A percentile compares a stretch with the other conserved stretches of the same genome.
Evolutionary conservation across 1,140 invertebrate genomes (phyloP).

Genomic region (Druon quercuslanigerum): DNA sequence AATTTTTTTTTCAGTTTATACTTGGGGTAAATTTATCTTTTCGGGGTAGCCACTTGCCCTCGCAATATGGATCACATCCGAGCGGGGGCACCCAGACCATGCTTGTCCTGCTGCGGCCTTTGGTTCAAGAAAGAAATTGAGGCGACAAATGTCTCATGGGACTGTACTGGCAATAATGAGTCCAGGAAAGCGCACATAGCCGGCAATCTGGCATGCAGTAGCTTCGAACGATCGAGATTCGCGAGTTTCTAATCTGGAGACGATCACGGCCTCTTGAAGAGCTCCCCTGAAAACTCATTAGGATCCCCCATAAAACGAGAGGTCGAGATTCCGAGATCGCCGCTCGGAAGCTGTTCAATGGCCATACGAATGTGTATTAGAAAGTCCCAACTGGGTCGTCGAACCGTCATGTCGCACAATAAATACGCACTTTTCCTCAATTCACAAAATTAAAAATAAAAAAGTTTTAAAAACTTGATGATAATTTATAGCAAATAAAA

Average conservation of each 20-base stretch:
- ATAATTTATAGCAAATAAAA: no score
- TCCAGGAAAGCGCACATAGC: conserved; percentile 55
- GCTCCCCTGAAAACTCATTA: conserved; percentile 53
- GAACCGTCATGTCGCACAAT: conserved; percentile 42
- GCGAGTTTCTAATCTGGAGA: conserved; percentile 55
- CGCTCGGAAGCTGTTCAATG: conserved; percentile 44
- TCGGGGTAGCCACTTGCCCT: no score
- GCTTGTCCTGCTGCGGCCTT: no score
- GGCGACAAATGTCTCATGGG: conserved; percentile 43
- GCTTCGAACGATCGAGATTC: conserved; percentile 54
- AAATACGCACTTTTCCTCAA: conserved; percentile 15
- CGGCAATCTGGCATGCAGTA: conserved; percentile 45
- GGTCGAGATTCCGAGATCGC: conserved; percentile 50
- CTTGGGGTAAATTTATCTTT: no score
- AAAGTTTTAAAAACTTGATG: neutral
- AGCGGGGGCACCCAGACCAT: no score
- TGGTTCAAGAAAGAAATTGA: neutral
- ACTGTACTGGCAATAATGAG: conserved; percentile 56
- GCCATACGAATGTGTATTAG: conserved; percentile 43
- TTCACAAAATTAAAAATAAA: neutral
- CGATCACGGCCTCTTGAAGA: conserved; percentile 41
- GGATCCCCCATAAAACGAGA: conserved; percentile 46
- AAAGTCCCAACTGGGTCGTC: conserved; percentile 49
- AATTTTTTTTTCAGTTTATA: no score
- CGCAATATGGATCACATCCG: no score